Conservation (phyloP, 1,140 invertebrate species). For the Macrobrachium rosenbergii region DNA sequence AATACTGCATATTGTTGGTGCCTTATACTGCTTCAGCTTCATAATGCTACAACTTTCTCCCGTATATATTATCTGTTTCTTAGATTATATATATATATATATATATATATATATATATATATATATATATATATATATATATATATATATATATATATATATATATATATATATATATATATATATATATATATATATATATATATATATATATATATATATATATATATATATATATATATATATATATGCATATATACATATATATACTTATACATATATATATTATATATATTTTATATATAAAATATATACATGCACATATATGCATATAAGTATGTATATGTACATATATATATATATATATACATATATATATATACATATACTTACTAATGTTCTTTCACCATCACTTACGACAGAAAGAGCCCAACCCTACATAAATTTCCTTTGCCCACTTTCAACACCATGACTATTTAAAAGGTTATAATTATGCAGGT, state of each 20-base stretch:
- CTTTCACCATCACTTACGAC: too few relatives aligned
- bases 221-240: not conserved
- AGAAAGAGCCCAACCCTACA: too few relatives aligned
- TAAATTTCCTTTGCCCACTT: too few relatives aligned
- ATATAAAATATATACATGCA: conserved; percentile 2
- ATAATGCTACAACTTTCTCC: too few relatives aligned
- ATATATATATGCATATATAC: conserved; percentile 4
- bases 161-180: not conserved
- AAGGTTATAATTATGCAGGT: too few relatives aligned
- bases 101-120: conserved; percentile 21
- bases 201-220: not conserved
- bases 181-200: conserved; percentile 16
- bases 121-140: not conserved
- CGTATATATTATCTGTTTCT: too few relatives aligned
- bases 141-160: not conserved
- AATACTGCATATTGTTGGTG: too few relatives aligned
- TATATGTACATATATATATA: conserved; percentile 12
- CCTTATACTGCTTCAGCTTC: too few relatives aligned
- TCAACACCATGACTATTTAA: too few relatives aligned
- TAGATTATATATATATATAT: not conserved
- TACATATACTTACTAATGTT: too few relatives aligned
- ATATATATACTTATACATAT: conserved; percentile 11
- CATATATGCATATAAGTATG: not conserved
- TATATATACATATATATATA: conserved; percentile 16
- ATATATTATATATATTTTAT: conserved; percentile 14